Evolutionary conservation across 2,113 vertebrate species (phyloP).

Genomic region (Ramphastos sulfuratus): DNA sequence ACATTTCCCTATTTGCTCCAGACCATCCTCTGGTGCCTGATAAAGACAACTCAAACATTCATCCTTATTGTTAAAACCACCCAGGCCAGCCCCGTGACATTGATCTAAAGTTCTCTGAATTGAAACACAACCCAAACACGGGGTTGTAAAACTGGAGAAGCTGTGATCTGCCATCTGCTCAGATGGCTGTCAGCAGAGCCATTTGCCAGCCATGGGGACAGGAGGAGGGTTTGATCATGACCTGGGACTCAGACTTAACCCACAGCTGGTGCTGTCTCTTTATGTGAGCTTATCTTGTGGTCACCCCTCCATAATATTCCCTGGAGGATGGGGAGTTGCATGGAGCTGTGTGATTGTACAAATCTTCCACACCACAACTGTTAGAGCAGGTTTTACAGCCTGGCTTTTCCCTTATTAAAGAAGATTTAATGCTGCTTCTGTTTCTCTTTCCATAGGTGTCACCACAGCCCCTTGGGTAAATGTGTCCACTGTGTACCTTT

Average conservation of each 20-base stretch:
- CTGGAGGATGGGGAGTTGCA: rapidly evolving
- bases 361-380: background rate
- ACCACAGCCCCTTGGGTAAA: slow-evolving; percentile 92
- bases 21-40: background rate
- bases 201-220: rapidly evolving
- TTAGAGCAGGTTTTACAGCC: background rate
- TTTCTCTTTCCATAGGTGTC: slow-evolving; percentile 82
- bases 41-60: background rate
- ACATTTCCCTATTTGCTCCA: background rate
- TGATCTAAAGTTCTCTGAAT: background rate
- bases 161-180: background rate
- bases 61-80: background rate
- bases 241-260: background rate
- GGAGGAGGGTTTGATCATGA: background rate
- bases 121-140: background rate
- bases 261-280: background rate
- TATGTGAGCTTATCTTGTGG: background rate
- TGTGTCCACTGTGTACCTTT: slow-evolving; percentile 97
- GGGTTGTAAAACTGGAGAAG: background rate
- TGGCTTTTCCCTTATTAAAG: background rate
- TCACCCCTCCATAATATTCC: background rate
- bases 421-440: background rate
- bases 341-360: rapidly evolving
- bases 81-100: background rate
- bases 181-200: background rate